Base-by-base conservation (phyloP, 2,888 invertebrate species). In the Brachypterus glaber region DNA sequence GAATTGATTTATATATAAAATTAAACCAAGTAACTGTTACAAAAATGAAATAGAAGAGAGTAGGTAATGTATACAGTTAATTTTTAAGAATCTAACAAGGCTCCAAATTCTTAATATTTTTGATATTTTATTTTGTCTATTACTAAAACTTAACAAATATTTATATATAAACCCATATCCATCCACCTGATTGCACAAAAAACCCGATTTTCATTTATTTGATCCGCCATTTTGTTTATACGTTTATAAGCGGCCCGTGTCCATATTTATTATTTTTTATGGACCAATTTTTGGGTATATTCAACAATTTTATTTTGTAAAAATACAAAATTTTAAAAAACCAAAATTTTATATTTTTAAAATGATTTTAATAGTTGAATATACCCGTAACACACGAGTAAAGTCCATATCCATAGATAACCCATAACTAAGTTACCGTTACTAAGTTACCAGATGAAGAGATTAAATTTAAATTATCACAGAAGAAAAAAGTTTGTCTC, bases 111-210 rank as follows among this genome's bases (percentile, higher is more conserved):
- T 9, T 47, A 41, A 46, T 49, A 45, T 46, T 50, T 41, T 45
- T 25, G 37, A 46, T 37, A 34, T 13, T 18, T 33, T 8, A 9
- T 13, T 27, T 30, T 17, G 31, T 21, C 30, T 36, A 7, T 34
- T 47, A 46, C 44, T 44, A 51, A 49, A 41, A 46, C 50, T 54
- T 55, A 44, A 47, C 52, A 55, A 51, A 52, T 43, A 47, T 47
- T 45, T 30, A 24, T 24, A 35, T 29, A 46, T 48, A 49, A 50
- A 53, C 57, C 56, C 53, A 55, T 51, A 49, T 57, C 55, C 57
- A 47, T 54, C 52, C 56, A 79, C 77, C 77, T 73, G 79, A 82
- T 82, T 82, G 82, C 82, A 82, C 82, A 81, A 79, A 74, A 75
- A 80, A 81, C 82, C 82, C 82, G 81, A 82, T 77, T 58, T 52